Conservation (phyloP, 2,113 vertebrate genomes). For the human (Homo sapiens) region DNA sequence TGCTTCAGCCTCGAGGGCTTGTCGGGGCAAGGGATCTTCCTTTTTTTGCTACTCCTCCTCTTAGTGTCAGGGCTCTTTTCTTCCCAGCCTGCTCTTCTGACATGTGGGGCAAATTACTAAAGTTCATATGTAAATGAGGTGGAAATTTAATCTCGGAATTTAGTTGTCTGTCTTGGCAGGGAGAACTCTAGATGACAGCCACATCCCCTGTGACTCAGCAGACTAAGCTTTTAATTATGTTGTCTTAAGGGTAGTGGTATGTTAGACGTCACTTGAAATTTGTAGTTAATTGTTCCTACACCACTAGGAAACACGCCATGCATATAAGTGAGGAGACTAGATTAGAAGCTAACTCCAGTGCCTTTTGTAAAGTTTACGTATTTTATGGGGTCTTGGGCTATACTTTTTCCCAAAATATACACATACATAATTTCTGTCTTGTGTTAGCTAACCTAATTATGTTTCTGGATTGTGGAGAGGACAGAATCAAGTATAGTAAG, state of each 20-base stretch:
- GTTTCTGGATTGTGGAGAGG: too few relatives aligned
- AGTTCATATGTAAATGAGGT: conserved; percentile 1
- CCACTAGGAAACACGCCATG: background rate
- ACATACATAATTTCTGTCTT: background rate
- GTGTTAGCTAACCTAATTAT: too few relatives aligned
- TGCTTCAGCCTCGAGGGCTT: background rate
- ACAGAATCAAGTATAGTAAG: too few relatives aligned
- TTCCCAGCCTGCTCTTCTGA: background rate
- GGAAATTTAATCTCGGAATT: background rate
- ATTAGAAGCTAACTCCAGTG: conserved; percentile 7
- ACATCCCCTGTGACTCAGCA: background rate
- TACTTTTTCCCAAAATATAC: background rate
- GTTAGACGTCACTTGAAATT: conserved; percentile 14
- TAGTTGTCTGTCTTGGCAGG: background rate
- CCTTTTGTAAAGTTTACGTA: background rate
- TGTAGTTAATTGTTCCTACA: background rate
- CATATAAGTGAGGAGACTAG: background rate
- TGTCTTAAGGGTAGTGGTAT: background rate
- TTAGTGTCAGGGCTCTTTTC: background rate
- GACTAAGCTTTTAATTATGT: conserved; percentile 9
- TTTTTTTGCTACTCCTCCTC: background rate
- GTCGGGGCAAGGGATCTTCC: background rate
- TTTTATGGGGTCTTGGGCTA: background rate
- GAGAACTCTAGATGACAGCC: background rate
- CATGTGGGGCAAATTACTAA: background rate